Base-by-base conservation (phyloP, 2,113 vertebrate genomes). In the Zapus hudsonius region DNA sequence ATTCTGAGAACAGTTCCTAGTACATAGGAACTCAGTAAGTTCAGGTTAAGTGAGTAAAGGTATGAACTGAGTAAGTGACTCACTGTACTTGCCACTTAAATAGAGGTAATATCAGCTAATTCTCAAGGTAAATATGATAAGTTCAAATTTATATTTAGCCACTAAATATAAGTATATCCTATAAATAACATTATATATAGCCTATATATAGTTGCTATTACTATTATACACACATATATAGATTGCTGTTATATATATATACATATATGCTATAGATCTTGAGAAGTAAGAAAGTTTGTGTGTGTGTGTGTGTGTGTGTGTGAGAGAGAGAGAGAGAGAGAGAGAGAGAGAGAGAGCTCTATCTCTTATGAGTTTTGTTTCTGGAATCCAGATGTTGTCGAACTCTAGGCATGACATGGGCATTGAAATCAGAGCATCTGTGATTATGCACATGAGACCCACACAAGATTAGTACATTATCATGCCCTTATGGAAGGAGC, bases 21-120 rank as follows among this genome's bases (percentile, higher is more conserved):
- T 2, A 83, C 7, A n/a, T 66, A 83, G 29, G 10, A 64, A 59
- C 59, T 86, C 31, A 67, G 5, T 74, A 89, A 94, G 59, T 67
- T 72, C 15, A 88, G 55, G 25, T 72, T 63, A 81, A 84, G 82
- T n/a, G 4, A 74, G 36, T 73, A 91, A 94, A 94, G 38, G 15
- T 70, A 36, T 70, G 27, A 87, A 81, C 7, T 84, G 29, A 12
- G 19, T 22, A 83, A 89, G n/a, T 72, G 80, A 63, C 44, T 92
- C 55, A 64, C 6, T 20, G 84, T 31, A 5, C 19, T 29, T 92
- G 72, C 57, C n/a, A 16, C 31, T 85, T n/a, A 82, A 88, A 74
- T 38, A 72, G 31, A 88, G 44, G 17, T 4, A 92, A 47, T 85
- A 82, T 67, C 93, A 86, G 38, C 9, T 92, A 40, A 74, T 91